A percentile compares a stretch with the other conserved stretches of the same genome.
Conservation (phyloP, 2,113 vertebrate genomes). For the Natator depressus region DNA sequence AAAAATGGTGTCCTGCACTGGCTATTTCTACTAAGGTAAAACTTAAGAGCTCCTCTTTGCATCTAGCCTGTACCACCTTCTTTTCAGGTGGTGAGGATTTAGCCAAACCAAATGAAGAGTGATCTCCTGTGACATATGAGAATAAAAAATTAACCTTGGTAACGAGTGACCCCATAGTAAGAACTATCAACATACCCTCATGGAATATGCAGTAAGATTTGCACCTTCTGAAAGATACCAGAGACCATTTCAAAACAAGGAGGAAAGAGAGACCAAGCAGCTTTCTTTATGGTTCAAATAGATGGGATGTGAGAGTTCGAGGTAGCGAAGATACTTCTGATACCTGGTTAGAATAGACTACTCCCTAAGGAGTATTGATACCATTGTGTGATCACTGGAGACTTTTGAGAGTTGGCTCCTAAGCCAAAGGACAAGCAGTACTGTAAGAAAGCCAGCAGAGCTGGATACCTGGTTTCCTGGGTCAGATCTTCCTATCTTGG, state of each 20-base stretch:
- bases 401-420: background rate
- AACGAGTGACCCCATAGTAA: background rate
- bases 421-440: background rate
- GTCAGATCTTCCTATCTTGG: background rate
- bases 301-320: background rate
- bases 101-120: background rate
- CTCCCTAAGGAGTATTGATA: conserved; percentile 27
- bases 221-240: background rate
- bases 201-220: background rate
- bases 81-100: background rate
- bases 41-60: background rate
- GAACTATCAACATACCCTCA: background rate
- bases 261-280: background rate
- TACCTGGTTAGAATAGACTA: conserved; percentile 3
- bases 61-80: background rate
- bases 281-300: conserved; percentile 11
- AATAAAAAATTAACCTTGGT: background rate
- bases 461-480: background rate
- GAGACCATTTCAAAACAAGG: background rate
- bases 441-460: background rate
- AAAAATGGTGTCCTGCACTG: background rate
- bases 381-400: background rate
- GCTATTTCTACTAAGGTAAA: background rate
- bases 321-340: background rate
- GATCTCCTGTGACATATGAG: background rate